These are phyloP conservation scores for Indri indri DNA, from an alignment of 2,113 vertebrate genomes.

Conservation along the genomic window DNA sequence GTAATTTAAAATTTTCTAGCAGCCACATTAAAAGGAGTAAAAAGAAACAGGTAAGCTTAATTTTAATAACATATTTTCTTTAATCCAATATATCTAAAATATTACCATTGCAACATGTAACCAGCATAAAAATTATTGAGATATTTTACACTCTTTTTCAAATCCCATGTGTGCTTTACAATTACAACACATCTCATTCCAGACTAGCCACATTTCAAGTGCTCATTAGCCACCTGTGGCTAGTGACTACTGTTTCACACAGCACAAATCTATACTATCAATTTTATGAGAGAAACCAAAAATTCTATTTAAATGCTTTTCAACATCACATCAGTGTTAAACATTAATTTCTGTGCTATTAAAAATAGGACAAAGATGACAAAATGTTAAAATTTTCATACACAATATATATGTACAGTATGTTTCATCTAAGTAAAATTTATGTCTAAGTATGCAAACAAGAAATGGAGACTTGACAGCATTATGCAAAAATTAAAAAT, in stretches of 20 bases:
- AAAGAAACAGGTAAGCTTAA: background rate
- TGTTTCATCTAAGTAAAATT: background rate
- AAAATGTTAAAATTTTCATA: background rate
- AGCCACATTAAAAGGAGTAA: background rate
- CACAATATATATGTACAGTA: background rate
- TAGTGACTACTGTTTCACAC: background rate
- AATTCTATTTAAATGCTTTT: slow-evolving; percentile 6
- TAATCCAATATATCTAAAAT: background rate
- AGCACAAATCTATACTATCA: background rate
- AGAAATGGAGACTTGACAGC: background rate
- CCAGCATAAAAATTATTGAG: background rate
- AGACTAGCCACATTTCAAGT: slow-evolving; percentile 4
- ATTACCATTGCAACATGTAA: background rate
- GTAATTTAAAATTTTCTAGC: slow-evolving; percentile 11
- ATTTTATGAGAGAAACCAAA: background rate
- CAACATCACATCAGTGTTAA: background rate
- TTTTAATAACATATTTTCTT: slow-evolving; percentile 15
- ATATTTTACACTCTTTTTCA: background rate
- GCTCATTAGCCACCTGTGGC: background rate
- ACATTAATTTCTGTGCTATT: background rate
- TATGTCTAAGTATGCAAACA: background rate
- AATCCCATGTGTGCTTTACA: background rate
- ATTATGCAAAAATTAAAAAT: background rate
- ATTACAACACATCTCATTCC: background rate
- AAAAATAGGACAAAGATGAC: background rate